phyloP scores from a whole-genome alignment of 2,888 invertebrate species.

The Eledone cirrhosa region DNA sequence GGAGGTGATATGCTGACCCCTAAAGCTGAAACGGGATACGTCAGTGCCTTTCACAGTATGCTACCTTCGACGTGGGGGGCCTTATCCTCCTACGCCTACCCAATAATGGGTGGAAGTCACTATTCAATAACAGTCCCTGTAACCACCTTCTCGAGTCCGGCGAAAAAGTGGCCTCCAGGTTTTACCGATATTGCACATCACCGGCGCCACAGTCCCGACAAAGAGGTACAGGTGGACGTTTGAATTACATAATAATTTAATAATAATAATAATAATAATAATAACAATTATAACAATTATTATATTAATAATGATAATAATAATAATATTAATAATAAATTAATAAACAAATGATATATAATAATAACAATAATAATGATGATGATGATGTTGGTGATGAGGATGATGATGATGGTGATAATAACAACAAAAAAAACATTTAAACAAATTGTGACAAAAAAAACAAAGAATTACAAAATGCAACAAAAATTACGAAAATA shows the following conservation, averaged over 20 bases:
- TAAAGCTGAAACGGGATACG: conserved; percentile 20
- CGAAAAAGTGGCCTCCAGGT: conserved; percentile 21
- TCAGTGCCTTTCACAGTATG: conserved; percentile 30
- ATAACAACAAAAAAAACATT: too few species aligned
- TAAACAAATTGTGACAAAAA: too few species aligned
- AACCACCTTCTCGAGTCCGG: conserved; percentile 3
- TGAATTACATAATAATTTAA: not conserved
- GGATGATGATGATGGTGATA: too few species aligned
- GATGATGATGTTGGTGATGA: too few species aligned
- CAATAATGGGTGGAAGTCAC: conserved; percentile 23
- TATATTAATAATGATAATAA: not conserved
- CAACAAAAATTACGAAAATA: too few species aligned
- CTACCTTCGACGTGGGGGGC: conserved; percentile 26
- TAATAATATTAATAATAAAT: too few species aligned
- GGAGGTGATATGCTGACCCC: not conserved
- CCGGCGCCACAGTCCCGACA: conserved; percentile 15
- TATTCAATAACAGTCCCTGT: conserved; percentile 27
- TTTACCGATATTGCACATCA: conserved; percentile 17
- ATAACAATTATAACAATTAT: not conserved
- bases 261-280: not conserved
- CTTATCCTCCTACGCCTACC: conserved; percentile 22
- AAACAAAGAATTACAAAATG: too few species aligned
- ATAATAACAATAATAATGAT: too few species aligned
- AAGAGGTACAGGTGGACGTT: conserved; percentile 25
- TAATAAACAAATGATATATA: too few species aligned